Evolutionary conservation across 2,888 invertebrate species (phyloP), one percentile per base, ranked within the genome.

Genomic region (Stegophylla sp.): DNA sequence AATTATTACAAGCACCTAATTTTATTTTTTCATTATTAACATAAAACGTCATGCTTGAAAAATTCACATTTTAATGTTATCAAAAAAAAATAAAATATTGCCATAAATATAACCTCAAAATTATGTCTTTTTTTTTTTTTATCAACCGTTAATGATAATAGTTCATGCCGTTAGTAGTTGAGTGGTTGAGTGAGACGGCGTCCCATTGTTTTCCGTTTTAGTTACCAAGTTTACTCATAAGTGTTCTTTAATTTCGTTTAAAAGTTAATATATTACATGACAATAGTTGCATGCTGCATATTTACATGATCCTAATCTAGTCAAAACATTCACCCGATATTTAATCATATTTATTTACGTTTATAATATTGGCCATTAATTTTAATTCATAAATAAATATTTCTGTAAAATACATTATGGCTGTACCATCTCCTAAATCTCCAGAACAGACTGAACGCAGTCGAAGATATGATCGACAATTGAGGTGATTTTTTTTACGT

Each of bases 391-490:
- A 34, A 34, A 34, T 34, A 34, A 34, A 34, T 34, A 34, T 34
- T 34, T 34, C 7, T 34, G 34, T 34, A 34, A 3, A n/a, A 34
- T 45, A 15, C 20, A 64, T 13, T 75, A 91, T 91, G 91, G 90
- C 91, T 84, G 91, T 91, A 45, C 91, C 91, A 66, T 90, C 91
- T 82, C 91, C 92, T 10, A 91, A 91, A 86, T 92, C 92, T n/a
- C 91, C 92, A 13, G 92, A 91, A 85, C 91, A 91, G 85, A 91
- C 90, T 83, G 92, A 93, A 85, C 93, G 92, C 86, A 91, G 88
- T 83, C 91, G 92, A 86, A 93, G 92, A 88, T 94, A 94, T 85
- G 94, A 94, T 87, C 89, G 94, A 85, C 94, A 94, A 87, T 88
- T 94, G 82, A 89, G 92, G 90, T 89, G 86, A 85, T 81, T 82